Conservation (phyloP, 2,113 vertebrate genomes). For the Brachionichthys hirsutus region DNA sequence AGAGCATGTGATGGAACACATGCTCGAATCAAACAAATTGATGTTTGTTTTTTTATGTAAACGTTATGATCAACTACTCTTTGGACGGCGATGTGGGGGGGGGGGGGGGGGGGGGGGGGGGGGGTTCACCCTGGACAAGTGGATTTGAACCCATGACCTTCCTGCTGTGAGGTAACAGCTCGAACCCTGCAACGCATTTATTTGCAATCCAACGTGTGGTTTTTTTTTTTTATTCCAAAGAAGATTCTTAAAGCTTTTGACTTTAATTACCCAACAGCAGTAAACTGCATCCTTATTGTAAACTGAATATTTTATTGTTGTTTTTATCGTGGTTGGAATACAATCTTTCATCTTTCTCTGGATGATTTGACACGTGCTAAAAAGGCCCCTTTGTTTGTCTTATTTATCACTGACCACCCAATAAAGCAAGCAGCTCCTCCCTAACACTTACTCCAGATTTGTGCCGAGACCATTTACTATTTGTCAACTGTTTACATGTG, state of each 20-base stretch:
- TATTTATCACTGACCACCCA: constrained; percentile 21
- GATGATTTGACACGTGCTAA: constrained; percentile 1
- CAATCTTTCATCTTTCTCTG: background rate
- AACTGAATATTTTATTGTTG: background rate
- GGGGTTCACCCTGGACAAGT: background rate
- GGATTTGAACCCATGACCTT: too few relatives aligned
- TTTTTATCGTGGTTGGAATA: background rate
- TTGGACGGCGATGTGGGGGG: background rate
- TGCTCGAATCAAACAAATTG: too few relatives aligned
- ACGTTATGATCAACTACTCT: background rate
- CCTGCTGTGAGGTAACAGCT: too few relatives aligned
- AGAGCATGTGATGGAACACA: background rate
- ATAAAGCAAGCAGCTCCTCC: constrained; percentile 6
- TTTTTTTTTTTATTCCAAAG: too few relatives aligned
- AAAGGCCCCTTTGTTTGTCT: constrained; percentile 4
- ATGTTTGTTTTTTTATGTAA: too few relatives aligned
- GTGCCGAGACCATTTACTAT: constrained; percentile 38
- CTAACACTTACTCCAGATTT: constrained; percentile 24
- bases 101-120: background rate
- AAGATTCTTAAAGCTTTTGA: too few relatives aligned
- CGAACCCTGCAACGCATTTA: too few relatives aligned
- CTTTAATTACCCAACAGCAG: too few relatives aligned
- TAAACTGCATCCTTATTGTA: too few relatives aligned
- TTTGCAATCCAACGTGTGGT: too few relatives aligned
- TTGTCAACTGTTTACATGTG: constrained; percentile 31